Evolutionary conservation across 1,140 invertebrate genomes (phyloP).

Genomic region (Ephestia elutella): DNA sequence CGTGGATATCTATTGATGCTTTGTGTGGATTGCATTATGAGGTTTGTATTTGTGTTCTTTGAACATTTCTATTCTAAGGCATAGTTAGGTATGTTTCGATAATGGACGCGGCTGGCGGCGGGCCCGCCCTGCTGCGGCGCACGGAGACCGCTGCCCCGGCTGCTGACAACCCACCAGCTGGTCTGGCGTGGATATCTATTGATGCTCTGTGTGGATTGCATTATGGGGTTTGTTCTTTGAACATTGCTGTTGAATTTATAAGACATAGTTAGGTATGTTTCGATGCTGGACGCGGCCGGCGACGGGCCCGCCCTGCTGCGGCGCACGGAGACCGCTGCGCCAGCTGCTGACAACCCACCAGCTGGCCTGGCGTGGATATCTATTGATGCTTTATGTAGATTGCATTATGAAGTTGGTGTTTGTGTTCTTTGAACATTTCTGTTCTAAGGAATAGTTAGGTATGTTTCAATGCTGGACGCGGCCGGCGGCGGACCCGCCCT

Average conservation of each 20-base stretch:
- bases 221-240: conserved; percentile 79
- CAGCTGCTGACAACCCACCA: conserved; percentile 65
- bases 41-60: conserved; percentile 65
- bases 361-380: conserved; percentile 88
- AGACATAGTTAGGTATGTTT: too few species aligned
- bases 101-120: conserved; percentile 82
- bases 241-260: too few species aligned
- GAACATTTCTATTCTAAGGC: too few species aligned
- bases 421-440: conserved; percentile 17
- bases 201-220: conserved; percentile 88
- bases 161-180: conserved; percentile 75
- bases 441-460: too few species aligned
- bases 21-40: conserved; percentile 91
- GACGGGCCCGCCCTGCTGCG: conserved; percentile 80
- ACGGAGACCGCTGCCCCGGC: conserved; percentile 70
- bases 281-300: conserved; percentile 84
- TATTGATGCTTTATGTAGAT: conserved; percentile 86
- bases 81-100: too few species aligned
- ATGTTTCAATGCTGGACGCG: too few species aligned
- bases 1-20: conserved; percentile 87
- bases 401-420: conserved; percentile 84
- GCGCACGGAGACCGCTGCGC: conserved; percentile 71
- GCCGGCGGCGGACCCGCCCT: conserved; percentile 81
- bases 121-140: conserved; percentile 79
- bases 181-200: conserved; percentile 87